These are phyloP conservation scores for Macrosoma leucophasiata DNA, from an alignment of 2,888 invertebrate genomes.

Conservation along the genomic window DNA sequence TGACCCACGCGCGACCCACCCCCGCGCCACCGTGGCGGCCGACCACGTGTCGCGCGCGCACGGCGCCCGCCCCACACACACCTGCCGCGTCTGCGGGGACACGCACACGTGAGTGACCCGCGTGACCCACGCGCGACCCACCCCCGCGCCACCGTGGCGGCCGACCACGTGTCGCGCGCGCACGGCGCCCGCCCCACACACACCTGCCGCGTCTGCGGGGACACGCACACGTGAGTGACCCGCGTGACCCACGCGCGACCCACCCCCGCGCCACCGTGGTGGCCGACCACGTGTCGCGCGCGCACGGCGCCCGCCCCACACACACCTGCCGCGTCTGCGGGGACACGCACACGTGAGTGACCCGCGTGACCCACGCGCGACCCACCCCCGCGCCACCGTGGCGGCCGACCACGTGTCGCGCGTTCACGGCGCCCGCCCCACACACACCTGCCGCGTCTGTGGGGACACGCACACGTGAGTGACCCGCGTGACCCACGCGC, in stretches of 20 bases:
- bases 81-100: constrained; percentile 41
- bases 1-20: not conserved
- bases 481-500: not conserved
- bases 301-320: constrained; percentile 39
- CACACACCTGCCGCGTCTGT: constrained; percentile 45
- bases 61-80: constrained; percentile 41
- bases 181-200: constrained; percentile 46
- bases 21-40: constrained; percentile 54
- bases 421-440: constrained; percentile 39
- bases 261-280: constrained; percentile 54
- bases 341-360: constrained; percentile 28
- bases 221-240: constrained; percentile 27
- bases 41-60: constrained; percentile 52
- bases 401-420: constrained; percentile 55
- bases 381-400: constrained; percentile 53
- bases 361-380: not conserved
- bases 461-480: constrained; percentile 31
- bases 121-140: not conserved
- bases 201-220: constrained; percentile 41
- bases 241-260: not conserved
- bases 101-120: constrained; percentile 24
- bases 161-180: constrained; percentile 48
- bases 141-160: constrained; percentile 54
- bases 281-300: constrained; percentile 52
- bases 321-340: constrained; percentile 47